A percentile compares a stretch with the other conserved stretches of the same genome.
Conservation (phyloP, 2,888 invertebrate species). For the Lepidocyrtoides sp. region DNA sequence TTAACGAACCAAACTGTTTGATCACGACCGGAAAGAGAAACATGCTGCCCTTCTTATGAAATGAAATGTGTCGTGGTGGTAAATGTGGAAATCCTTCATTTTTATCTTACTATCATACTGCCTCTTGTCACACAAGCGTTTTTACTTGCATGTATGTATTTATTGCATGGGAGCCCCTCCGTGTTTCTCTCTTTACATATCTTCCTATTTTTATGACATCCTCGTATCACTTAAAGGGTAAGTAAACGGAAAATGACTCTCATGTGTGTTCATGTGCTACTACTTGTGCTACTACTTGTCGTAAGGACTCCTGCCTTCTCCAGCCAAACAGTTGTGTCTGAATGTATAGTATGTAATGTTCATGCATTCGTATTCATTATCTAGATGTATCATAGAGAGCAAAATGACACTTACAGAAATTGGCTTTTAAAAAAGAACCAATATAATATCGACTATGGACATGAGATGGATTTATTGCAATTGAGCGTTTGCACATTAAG, state of each 20-base stretch:
- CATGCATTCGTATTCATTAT: conserved; percentile 22
- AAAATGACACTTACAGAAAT: conserved; percentile 66
- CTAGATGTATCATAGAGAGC: neutral
- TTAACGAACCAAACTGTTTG: conserved; percentile 66
- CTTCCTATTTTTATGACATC: neutral
- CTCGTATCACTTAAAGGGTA: conserved; percentile 1
- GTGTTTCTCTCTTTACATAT: neutral
- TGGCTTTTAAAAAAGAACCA: conserved; percentile 51
- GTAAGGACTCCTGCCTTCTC: neutral
- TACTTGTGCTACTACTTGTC: neutral
- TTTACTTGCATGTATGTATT: neutral
- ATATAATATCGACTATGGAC: conserved; percentile 5
- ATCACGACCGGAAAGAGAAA: conserved; percentile 60
- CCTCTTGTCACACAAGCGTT: neutral
- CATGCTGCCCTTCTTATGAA: conserved; percentile 11
- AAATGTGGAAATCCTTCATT: conserved; percentile 34
- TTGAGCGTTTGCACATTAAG: neutral
- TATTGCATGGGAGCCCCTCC: neutral
- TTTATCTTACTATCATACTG: neutral
- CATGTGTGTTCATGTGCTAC: too few species aligned
- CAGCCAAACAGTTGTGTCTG: neutral
- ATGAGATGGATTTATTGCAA: conserved; percentile 66
- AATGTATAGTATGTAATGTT: neutral
- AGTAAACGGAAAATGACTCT: conserved; percentile 10
- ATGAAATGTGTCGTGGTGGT: conserved; percentile 32